phyloP scores from a whole-genome alignment of 30 jellyfish, hydroid and myxozoan genomes.

The Phacellophora camtschatica region DNA sequence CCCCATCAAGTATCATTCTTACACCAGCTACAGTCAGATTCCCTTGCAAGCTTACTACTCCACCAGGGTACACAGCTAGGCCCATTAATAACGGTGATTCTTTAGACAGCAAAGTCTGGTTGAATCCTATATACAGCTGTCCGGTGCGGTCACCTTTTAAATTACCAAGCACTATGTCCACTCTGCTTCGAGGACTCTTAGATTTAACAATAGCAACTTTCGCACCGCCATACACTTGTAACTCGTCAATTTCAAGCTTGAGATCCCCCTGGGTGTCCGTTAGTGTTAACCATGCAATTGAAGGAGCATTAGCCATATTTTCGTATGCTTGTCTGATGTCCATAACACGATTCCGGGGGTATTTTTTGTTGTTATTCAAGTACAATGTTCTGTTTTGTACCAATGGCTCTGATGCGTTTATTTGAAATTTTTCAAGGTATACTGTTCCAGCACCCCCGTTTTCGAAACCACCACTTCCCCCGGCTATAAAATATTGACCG shows the following conservation, averaged over 20 bases:
- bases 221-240: constrained; percentile 69
- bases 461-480: constrained; percentile 46
- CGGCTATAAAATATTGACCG: constrained; percentile 39
- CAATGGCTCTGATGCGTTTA: constrained; percentile 10
- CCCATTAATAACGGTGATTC: constrained; percentile 62
- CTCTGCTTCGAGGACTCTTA: background rate
- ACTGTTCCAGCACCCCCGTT: constrained; percentile 68
- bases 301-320: constrained; percentile 35
- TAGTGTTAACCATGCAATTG: constrained; percentile 63
- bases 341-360: constrained; percentile 44
- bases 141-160: constrained; percentile 54
- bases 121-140: constrained; percentile 39
- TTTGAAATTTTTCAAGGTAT: constrained; percentile 35
- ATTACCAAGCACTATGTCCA: constrained; percentile 34
- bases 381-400: constrained; percentile 39
- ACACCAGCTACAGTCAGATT: constrained; percentile 53
- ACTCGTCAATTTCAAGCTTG: constrained; percentile 43
- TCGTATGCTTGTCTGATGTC: constrained; percentile 35
- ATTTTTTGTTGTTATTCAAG: constrained; percentile 27
- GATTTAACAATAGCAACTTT: constrained; percentile 42
- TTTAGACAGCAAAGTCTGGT: constrained; percentile 50
- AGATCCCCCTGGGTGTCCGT: constrained; percentile 28
- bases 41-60: constrained; percentile 55
- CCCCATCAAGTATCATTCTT: constrained; percentile 63
- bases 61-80: constrained; percentile 65